Evolutionary conservation across 2,113 vertebrate genomes (phyloP), one percentile per base, ranked within the genome.

Genomic region (Lasiurus borealis): DNA sequence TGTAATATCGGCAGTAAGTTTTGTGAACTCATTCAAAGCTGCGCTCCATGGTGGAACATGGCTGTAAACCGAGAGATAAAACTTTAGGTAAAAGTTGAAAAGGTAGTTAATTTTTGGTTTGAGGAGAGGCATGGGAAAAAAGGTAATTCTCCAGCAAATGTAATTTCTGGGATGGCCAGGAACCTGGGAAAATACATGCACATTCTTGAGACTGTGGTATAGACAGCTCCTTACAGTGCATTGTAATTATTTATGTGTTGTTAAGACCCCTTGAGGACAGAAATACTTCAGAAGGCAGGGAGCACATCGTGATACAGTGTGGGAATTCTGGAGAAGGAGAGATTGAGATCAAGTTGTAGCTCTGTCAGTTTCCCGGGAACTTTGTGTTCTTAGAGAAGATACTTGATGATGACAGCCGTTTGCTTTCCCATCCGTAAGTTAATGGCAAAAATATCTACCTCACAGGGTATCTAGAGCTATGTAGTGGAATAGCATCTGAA

Each of bases 21-120:
- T 75, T 86, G 90, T 88, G 94, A 93, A 91, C 82, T 92, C 77
- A 64, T 71, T 88, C 71, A 90, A 95, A 90, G 34, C 92, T 71
- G 50, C 80, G 29, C 73, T 93, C 21, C 44, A 8, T 76, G 44
- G 59, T 90, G 81, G 57, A 88, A 96, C 85, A 93, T 71, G 85
- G 29, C 82, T 96, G 69, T 95, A 82, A 95, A 95, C 81, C 1
- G 21, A 92, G 66, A 97, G 96, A 88, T 92, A 78, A 95, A 95
- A 94, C 66, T 83, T 95, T 64, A 92, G 62, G 83, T 95, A 83
- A 94, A 88, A 73, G 52, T 46, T 91, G 62, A 59, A 95, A 84
- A 88, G 82, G 59, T 57, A 77, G 77, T 95, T 93, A 94, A 90
- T 76, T 90, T 96, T 91, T 90, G 85, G 18, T 85, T 59, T 88